Evolutionary conservation across 2,113 vertebrate genomes (phyloP).

Genomic region (Tympanuchus pallidicinctus): DNA sequence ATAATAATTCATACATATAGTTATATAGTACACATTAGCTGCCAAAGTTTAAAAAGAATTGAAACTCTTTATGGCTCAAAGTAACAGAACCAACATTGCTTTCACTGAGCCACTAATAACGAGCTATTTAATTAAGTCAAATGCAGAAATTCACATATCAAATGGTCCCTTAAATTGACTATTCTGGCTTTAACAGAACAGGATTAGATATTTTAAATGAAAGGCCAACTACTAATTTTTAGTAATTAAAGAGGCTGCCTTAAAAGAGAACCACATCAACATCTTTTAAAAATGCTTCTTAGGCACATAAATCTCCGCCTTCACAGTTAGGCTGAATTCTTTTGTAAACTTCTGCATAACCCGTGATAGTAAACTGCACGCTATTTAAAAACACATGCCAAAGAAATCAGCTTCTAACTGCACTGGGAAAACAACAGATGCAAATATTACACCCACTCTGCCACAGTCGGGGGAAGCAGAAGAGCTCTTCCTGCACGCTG

Average conservation of each 20-base stretch:
- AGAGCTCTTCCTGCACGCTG: neutral
- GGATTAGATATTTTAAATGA: neutral
- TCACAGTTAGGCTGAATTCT: neutral
- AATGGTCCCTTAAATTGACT: neutral
- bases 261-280: neutral
- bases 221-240: neutral
- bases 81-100: constrained; percentile 22
- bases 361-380: neutral
- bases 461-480: neutral
- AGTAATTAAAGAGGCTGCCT: neutral
- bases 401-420: neutral
- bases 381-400: neutral
- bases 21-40: neutral
- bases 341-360: neutral
- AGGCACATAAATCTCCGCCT: neutral
- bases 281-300: neutral
- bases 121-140: constrained; percentile 30
- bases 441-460: neutral
- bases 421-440: neutral
- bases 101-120: constrained; percentile 41
- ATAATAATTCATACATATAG: constrained; percentile 3
- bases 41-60: constrained; percentile 33
- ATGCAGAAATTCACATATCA: neutral
- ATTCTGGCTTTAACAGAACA: neutral
- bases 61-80: neutral